Percentiles rank a stretch among this genome's conserved stretches.
These are phyloP conservation scores for Dioctria linearis DNA, from an alignment of 2,888 invertebrate genomes.

Conservation along the genomic window DNA sequence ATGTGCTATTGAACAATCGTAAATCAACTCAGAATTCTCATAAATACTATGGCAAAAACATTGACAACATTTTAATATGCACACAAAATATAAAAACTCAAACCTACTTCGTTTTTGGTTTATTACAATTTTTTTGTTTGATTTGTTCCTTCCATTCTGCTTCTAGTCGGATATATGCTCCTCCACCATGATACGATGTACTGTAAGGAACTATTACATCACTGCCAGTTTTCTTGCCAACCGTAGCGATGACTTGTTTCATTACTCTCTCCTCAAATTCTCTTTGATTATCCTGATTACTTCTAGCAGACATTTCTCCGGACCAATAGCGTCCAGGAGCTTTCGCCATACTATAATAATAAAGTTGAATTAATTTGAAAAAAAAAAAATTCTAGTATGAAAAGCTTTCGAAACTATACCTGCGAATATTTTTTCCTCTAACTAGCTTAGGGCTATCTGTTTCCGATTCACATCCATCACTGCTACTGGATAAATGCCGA, in stretches of 20 bases:
- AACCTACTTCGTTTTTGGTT: slow-evolving; percentile 50
- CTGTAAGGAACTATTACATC: slow-evolving; percentile 63
- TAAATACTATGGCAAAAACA: too few relatives aligned
- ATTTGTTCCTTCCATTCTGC: slow-evolving; percentile 81
- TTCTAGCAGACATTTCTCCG: slow-evolving; percentile 82
- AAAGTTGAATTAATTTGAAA: neutral
- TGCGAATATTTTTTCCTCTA: slow-evolving; percentile 52
- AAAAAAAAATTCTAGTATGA: neutral
- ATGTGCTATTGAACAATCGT: too few relatives aligned
- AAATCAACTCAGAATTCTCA: too few relatives aligned
- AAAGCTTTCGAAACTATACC: neutral
- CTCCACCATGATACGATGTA: slow-evolving; percentile 72
- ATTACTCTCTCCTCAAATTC: slow-evolving; percentile 86
- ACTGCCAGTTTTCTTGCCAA: slow-evolving; percentile 67
- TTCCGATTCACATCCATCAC: slow-evolving; percentile 71
- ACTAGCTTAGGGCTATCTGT: slow-evolving; percentile 61
- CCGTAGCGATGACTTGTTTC: slow-evolving; percentile 70
- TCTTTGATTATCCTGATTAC: slow-evolving; percentile 90
- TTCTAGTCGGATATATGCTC: slow-evolving; percentile 83
- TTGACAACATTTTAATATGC: too few relatives aligned
- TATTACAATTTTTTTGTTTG: slow-evolving; percentile 64
- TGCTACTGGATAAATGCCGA: slow-evolving; percentile 66
- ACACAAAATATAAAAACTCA: too few relatives aligned
- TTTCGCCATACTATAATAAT: slow-evolving; percentile 1
- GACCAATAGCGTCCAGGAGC: slow-evolving; percentile 79